A percentile compares a stretch with the other conserved stretches of the same genome.
Evolutionary conservation across 2,113 vertebrate genomes (phyloP).

Genomic region (Bubo scandiacus): DNA sequence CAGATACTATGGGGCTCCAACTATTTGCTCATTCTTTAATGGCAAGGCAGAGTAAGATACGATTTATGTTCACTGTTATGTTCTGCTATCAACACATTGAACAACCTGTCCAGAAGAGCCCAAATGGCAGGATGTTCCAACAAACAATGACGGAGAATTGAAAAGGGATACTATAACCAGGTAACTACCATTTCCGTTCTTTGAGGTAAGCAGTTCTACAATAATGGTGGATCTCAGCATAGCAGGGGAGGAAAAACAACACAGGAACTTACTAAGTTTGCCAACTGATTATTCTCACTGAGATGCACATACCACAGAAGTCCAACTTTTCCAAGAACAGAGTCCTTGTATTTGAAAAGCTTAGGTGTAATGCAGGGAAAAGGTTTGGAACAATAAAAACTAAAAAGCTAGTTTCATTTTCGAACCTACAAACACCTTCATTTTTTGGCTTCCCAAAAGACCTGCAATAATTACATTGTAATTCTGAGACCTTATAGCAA

Average conservation of each 20-base stretch:
- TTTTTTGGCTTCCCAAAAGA: background rate
- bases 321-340: background rate
- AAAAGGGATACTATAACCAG: background rate
- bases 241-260: background rate
- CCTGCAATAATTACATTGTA: background rate
- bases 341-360: background rate
- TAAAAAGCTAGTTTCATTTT: background rate
- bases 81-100: background rate
- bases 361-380: background rate
- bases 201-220: background rate
- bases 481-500: background rate
- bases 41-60: background rate
- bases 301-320: rapidly evolving
- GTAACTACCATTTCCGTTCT: background rate
- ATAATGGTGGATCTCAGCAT: background rate
- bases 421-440: background rate
- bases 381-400: background rate
- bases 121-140: background rate
- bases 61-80: background rate
- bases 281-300: background rate
- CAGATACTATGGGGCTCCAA: background rate
- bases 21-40: background rate
- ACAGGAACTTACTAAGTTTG: background rate
- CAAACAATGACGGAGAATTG: background rate
- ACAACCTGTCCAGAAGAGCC: background rate